Conservation (phyloP, 2,113 vertebrate species). For the Rhinogobius similis region DNA sequence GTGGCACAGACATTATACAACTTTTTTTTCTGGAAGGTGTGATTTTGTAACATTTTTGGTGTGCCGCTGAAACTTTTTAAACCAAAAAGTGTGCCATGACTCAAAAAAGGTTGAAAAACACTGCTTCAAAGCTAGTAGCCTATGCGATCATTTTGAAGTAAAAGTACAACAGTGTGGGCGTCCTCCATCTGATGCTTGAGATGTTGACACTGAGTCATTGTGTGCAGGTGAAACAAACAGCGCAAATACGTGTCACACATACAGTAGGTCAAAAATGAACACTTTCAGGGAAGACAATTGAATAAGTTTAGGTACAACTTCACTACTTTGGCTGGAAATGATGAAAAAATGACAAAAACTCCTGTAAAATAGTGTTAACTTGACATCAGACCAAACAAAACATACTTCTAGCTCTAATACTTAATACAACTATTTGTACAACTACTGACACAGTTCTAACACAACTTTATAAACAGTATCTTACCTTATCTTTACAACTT, state of each 20-base stretch:
- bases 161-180: background rate
- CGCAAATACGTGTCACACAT: background rate
- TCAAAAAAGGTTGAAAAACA: too few relatives aligned
- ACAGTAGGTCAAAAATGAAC: background rate
- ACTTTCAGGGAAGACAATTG: background rate
- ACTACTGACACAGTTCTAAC: background rate
- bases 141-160: background rate
- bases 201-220: constrained; percentile 35
- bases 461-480: background rate
- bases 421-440: background rate
- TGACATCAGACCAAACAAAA: background rate
- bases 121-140: too few relatives aligned
- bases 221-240: constrained; percentile 28
- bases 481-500: constrained; percentile 18
- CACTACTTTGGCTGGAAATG: too few relatives aligned
- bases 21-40: too few relatives aligned
- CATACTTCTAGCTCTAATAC: background rate
- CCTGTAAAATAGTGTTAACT: too few relatives aligned
- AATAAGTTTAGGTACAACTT: background rate
- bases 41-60: too few relatives aligned
- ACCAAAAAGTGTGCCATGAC: too few relatives aligned
- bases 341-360: too few relatives aligned
- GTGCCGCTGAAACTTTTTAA: too few relatives aligned
- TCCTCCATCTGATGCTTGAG: background rate
- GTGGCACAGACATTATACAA: too few relatives aligned